phyloP scores from a whole-genome alignment of 2,888 invertebrate genomes.

The Hydrotaea diabolus region DNA sequence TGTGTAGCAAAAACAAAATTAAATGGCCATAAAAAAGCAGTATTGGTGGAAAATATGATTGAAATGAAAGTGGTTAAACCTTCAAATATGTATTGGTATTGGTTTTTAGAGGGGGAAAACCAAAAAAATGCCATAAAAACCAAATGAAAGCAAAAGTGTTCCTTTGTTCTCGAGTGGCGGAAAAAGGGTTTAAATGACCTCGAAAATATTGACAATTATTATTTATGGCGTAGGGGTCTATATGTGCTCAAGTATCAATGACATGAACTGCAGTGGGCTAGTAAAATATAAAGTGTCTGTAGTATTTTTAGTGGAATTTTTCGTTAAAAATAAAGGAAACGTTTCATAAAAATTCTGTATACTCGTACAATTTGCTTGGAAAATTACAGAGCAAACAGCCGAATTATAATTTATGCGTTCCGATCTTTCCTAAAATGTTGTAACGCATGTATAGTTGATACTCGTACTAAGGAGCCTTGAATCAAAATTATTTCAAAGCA shows the following conservation, averaged over 20 bases:
- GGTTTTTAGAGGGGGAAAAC: conserved; percentile 16
- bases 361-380: no score
- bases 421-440: no score
- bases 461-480: no score
- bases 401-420: no score
- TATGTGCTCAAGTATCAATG: background rate
- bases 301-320: no score
- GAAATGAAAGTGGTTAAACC: conserved; percentile 43
- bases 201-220: conserved; percentile 20
- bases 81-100: conserved; percentile 46
- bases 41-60: conserved; percentile 28
- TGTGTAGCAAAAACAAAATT: conserved; percentile 25
- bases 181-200: conserved; percentile 60
- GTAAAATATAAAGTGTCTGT: no score
- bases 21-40: conserved; percentile 43
- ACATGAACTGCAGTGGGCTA: background rate
- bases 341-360: no score
- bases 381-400: no score
- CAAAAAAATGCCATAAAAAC: conserved; percentile 30
- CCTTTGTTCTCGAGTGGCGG: conserved; percentile 11
- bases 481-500: no score
- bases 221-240: conserved; percentile 17
- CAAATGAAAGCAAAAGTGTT: conserved; percentile 54
- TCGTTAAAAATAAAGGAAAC: no score
- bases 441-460: no score